phyloP scores from a whole-genome alignment of 2,113 vertebrate genomes.

The Origma solitaria region DNA sequence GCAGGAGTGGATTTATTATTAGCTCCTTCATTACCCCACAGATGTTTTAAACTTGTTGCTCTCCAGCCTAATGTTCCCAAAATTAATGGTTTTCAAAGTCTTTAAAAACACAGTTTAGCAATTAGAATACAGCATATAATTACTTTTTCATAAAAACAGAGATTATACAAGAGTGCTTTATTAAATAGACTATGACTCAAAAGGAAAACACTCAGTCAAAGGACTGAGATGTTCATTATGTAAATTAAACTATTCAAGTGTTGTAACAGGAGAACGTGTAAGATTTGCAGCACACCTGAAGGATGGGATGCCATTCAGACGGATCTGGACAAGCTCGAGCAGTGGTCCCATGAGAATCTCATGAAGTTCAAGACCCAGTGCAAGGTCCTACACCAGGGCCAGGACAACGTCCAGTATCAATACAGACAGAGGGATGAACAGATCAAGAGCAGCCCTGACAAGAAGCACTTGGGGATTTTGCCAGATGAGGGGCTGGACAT shows the following conservation, averaged over 20 bases:
- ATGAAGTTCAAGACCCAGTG: not conserved
- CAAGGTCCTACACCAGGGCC: not conserved
- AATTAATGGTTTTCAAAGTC: not conserved
- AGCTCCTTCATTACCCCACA: not conserved
- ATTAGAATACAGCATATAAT: not conserved
- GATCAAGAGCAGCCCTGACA: not conserved
- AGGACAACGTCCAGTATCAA: not conserved
- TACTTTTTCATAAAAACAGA: not conserved
- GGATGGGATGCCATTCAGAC: not conserved
- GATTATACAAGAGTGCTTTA: not conserved
- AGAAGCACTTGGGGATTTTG: not conserved
- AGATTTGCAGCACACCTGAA: not conserved
- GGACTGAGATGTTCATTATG: not conserved
- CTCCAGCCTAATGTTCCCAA: not conserved
- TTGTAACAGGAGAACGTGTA: not conserved
- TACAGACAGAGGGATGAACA: not conserved
- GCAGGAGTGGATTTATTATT: not conserved
- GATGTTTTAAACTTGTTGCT: not conserved
- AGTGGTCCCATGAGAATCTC: not conserved
- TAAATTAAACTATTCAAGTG: not conserved
- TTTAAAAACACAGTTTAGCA: not conserved
- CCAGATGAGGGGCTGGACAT: not conserved
- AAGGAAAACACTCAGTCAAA: not conserved
- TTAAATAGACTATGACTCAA: not conserved
- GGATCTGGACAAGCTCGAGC: not conserved